These are phyloP conservation scores for Drosophila santomea DNA, from an alignment of 1,140 invertebrate genomes.

Conservation along the genomic window DNA sequence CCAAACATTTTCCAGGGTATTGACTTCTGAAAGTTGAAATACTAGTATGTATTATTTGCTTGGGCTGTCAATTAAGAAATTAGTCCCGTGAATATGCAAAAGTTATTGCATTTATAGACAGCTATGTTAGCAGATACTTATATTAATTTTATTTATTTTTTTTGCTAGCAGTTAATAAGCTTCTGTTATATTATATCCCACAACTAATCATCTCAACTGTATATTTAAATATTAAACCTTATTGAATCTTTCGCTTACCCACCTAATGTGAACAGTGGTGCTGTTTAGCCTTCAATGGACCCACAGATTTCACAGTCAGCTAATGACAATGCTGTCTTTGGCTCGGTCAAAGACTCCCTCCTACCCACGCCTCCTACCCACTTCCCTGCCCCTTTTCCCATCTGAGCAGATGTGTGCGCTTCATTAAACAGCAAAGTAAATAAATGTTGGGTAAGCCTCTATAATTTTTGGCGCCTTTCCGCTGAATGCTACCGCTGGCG, in stretches of 20 bases:
- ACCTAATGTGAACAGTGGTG: conserved; percentile 33
- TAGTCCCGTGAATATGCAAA: neutral
- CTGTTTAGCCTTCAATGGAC: conserved; percentile 55
- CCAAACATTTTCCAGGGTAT: conserved; percentile 60
- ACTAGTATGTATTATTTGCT: conserved; percentile 8
- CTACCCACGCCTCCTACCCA: conserved; percentile 30
- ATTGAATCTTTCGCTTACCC: conserved; percentile 27
- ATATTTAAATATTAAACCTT: conserved; percentile 13
- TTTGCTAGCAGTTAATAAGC: too few relatives aligned
- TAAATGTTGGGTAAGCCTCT: conserved; percentile 48
- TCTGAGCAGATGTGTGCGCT: conserved; percentile 26
- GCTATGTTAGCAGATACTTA: neutral
- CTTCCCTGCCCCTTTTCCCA: conserved; percentile 16
- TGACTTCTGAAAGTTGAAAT: conserved; percentile 53
- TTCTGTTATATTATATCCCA: too few relatives aligned
- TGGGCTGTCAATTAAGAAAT: conserved; percentile 35
- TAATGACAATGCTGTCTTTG: conserved; percentile 68
- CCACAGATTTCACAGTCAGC: conserved; percentile 33
- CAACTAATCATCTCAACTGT: neutral
- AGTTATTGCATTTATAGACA: neutral
- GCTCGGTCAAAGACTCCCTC: conserved; percentile 42
- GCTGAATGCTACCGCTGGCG: conserved; percentile 33
- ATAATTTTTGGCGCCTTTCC: conserved; percentile 71
- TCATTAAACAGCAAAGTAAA: conserved; percentile 65
- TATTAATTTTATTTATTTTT: too few relatives aligned